These are phyloP conservation scores for Paramormyrops hopkinsi DNA, from an alignment of 2,797 vertebrate species.

Conservation along the genomic window DNA sequence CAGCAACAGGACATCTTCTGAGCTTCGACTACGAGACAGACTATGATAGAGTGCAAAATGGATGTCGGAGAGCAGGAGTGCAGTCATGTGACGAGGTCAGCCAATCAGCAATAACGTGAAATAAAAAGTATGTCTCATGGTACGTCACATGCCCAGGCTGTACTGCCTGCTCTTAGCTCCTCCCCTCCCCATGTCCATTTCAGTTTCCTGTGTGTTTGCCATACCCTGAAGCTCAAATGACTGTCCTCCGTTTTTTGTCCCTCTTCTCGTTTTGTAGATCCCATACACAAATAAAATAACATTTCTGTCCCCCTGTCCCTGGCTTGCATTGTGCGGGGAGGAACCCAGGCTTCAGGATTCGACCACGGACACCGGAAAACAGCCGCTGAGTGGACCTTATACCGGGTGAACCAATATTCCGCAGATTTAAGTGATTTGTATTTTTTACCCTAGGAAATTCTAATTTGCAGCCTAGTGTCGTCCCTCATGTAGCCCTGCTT, in stretches of 20 bases:
- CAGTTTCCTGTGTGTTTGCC: not conserved
- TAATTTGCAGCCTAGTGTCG: not conserved
- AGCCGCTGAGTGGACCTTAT: not conserved
- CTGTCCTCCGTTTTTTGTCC: not conserved
- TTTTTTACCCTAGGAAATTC: not conserved
- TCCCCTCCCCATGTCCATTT: not conserved
- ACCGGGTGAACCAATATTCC: not conserved
- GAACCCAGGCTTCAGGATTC: not conserved
- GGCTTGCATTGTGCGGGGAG: not conserved
- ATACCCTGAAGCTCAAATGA: not conserved
- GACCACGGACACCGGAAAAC: not conserved
- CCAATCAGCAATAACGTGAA: not conserved
- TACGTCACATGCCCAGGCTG: not conserved
- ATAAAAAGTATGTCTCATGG: not conserved
- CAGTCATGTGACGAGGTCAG: not conserved
- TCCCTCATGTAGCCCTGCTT: not conserved
- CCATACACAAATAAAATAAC: not conserved
- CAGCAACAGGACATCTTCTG: not conserved
- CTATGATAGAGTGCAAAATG: not conserved
- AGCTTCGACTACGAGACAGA: not conserved
- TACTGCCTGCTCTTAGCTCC: not conserved
- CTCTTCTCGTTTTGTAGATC: not conserved
- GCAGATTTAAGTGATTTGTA: not conserved
- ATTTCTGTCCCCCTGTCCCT: not conserved
- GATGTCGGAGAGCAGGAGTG: not conserved